These are phyloP conservation scores for Callipepla californica DNA, from an alignment of 2,113 vertebrate species.

Conservation along the genomic window DNA sequence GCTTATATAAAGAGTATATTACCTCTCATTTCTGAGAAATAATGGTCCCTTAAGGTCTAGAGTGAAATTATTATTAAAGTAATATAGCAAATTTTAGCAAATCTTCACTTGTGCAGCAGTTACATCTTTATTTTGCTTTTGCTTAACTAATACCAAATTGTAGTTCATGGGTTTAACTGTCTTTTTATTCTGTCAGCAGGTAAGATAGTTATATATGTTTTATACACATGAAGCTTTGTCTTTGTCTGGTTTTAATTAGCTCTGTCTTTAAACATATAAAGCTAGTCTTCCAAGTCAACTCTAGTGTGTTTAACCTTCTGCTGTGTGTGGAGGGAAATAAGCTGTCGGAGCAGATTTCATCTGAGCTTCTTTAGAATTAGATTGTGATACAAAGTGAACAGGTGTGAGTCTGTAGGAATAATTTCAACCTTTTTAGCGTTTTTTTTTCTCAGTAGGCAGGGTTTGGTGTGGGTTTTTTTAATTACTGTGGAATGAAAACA, in stretches of 20 bases:
- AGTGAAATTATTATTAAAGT: conserved; percentile 45
- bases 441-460: not conserved
- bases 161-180: not conserved
- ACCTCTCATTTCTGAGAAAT: not conserved
- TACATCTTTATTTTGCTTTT: not conserved
- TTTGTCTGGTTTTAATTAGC: not conserved
- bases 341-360: not conserved
- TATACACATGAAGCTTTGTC: not conserved
- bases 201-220: not conserved
- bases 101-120: not conserved
- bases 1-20: conserved; percentile 11
- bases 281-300: not conserved
- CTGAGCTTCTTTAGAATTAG: not conserved
- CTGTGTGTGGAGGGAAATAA: not conserved
- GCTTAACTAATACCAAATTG: not conserved
- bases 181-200: not conserved
- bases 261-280: not conserved
- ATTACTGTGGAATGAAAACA: not conserved
- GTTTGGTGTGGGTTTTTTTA: not conserved
- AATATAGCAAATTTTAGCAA: conserved; percentile 40
- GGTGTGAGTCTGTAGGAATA: not conserved
- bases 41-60: conserved; percentile 44
- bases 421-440: not conserved
- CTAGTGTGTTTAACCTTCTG: not conserved
- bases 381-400: not conserved